Conservation (phyloP, 2,113 vertebrate genomes). For the Xenopus laevis region DNA sequence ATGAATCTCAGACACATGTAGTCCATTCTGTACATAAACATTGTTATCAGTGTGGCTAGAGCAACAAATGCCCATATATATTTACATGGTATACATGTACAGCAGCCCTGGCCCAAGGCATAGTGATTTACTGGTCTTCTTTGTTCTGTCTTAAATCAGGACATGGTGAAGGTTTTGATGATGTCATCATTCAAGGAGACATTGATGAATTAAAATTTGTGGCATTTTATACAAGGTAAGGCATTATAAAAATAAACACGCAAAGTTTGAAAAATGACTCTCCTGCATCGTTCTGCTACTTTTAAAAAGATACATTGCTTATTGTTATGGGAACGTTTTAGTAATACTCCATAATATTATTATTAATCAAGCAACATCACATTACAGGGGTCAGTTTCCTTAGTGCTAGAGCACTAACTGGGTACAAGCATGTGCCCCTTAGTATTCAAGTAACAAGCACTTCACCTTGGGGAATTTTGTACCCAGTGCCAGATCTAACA, state of each 20-base stretch:
- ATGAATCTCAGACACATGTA: too few species aligned
- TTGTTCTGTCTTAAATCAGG: slow-evolving; percentile 63
- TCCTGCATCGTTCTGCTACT: neutral
- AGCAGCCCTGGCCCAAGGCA: neutral
- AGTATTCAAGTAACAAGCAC: too few species aligned
- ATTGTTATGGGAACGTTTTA: neutral
- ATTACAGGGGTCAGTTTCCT: too few species aligned
- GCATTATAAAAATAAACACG: neutral
- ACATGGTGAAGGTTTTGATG: slow-evolving; percentile 93
- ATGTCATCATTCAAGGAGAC: slow-evolving; percentile 95
- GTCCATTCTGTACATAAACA: too few species aligned
- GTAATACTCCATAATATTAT: too few species aligned
- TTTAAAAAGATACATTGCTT: neutral
- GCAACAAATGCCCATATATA: neutral
- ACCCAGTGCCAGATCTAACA: too few species aligned
- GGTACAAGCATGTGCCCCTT: too few species aligned
- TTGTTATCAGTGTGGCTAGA: too few species aligned
- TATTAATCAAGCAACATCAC: too few species aligned
- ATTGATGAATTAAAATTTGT: slow-evolving; percentile 94
- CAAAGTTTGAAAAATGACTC: neutral
- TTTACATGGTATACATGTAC: neutral
- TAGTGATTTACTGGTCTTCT: neutral
- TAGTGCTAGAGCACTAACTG: too few species aligned
- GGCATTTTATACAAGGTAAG: slow-evolving; percentile 93
- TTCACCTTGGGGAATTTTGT: too few species aligned